These are phyloP conservation scores for Octodon degus DNA, from an alignment of 2,113 vertebrate genomes.

Conservation along the genomic window DNA sequence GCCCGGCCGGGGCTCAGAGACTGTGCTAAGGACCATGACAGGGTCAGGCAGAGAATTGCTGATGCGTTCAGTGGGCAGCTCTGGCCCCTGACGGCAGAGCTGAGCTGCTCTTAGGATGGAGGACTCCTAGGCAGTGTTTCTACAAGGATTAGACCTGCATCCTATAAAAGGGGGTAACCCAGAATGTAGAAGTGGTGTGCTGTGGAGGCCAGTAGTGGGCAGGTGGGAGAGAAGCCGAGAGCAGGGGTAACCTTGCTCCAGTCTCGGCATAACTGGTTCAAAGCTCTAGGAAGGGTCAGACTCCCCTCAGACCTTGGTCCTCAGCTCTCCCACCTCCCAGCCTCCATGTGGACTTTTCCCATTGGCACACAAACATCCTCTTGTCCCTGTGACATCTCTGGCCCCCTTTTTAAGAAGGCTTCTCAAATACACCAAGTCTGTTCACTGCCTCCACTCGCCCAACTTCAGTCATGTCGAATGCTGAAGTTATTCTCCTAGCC, in stretches of 20 bases:
- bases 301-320: not conserved
- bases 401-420: not conserved
- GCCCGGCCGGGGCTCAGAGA: not conserved
- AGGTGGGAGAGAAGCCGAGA: not conserved
- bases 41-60: accelerated
- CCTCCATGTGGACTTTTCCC: not conserved
- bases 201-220: not conserved
- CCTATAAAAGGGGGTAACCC: not conserved
- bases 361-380: not conserved
- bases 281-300: not conserved
- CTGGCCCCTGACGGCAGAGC: not conserved
- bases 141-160: not conserved
- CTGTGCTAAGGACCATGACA: not conserved
- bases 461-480: not conserved
- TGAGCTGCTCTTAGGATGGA: not conserved
- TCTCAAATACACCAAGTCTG: not conserved
- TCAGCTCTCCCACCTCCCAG: not conserved
- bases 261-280: not conserved
- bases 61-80: not conserved
- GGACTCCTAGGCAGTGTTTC: not conserved
- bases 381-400: not conserved
- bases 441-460: not conserved
- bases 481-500: not conserved
- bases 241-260: not conserved
- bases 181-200: not conserved